Conservation (phyloP, 2,888 invertebrate genomes). For the Zele albiditarsus region DNA sequence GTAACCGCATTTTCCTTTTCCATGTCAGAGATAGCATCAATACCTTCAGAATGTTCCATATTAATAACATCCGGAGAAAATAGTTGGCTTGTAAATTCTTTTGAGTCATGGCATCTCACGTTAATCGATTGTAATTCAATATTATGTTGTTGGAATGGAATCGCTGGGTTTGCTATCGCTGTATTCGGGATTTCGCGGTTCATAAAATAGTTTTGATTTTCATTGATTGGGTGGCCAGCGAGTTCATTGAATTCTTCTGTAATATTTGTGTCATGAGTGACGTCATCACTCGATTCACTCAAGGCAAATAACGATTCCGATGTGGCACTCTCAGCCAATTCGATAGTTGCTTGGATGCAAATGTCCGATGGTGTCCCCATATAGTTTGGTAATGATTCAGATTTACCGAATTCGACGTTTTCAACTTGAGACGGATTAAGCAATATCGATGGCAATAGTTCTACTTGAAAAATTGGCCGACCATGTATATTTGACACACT, state of each 20-base stretch:
- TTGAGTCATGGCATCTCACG: conserved; percentile 52
- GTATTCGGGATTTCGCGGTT: conserved; percentile 49
- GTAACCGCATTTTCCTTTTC: conserved; percentile 35
- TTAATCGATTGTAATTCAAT: conserved; percentile 54
- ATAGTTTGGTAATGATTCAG: conserved; percentile 39
- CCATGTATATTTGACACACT: background rate
- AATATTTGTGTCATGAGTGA: conserved; percentile 49
- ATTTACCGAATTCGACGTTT: background rate
- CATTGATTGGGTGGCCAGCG: conserved; percentile 27
- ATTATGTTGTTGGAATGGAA: conserved; percentile 44
- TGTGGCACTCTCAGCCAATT: conserved; percentile 60
- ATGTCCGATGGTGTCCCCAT: conserved; percentile 57
- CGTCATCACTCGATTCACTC: conserved; percentile 47
- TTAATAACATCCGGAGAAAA: conserved; percentile 62
- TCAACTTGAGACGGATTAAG: background rate
- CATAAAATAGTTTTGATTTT: conserved; percentile 43
- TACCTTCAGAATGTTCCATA: conserved; percentile 42
- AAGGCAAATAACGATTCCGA: conserved; percentile 50
- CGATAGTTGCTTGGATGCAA: conserved; percentile 65
- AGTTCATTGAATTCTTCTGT: conserved; percentile 50
- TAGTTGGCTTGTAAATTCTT: conserved; percentile 51
- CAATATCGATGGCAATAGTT: background rate
- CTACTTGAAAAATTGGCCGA: background rate
- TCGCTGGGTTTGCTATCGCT: conserved; percentile 48
- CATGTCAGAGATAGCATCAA: conserved; percentile 29